These are phyloP conservation scores for Pseudopleuronectes americanus DNA, from an alignment of 2,797 vertebrate genomes.

Conservation along the genomic window DNA sequence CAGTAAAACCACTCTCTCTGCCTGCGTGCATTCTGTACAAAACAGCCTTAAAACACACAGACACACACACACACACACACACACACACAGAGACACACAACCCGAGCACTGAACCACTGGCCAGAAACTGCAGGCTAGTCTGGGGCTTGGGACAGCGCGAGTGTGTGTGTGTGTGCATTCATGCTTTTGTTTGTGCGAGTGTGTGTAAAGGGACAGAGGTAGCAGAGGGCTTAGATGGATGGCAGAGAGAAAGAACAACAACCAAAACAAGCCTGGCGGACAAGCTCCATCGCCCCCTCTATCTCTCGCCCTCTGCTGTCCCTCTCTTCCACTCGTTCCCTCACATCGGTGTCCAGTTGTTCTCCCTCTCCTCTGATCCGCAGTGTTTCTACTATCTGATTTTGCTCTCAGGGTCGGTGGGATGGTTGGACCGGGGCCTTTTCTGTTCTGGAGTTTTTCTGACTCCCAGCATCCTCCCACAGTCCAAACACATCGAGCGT, in stretches of 20 bases:
- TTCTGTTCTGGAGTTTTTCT: too few species aligned
- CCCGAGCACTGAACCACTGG: slow-evolving; percentile 59
- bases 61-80: slow-evolving; percentile 31
- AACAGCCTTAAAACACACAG: slow-evolving; percentile 82
- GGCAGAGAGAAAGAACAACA: slow-evolving; percentile 73
- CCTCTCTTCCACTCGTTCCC: slow-evolving; percentile 7
- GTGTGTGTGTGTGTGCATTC: slow-evolving; percentile 30
- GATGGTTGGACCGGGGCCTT: too few species aligned
- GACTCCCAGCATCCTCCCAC: too few species aligned
- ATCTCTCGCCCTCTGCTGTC: slow-evolving; percentile 44
- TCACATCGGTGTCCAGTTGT: neutral
- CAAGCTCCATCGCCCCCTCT: slow-evolving; percentile 75
- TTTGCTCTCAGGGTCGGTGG: neutral
- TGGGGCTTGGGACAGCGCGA: slow-evolving; percentile 63
- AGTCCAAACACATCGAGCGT: too few species aligned
- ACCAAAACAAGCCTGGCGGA: slow-evolving; percentile 76
- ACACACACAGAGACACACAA: slow-evolving; percentile 66
- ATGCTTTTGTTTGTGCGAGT: neutral
- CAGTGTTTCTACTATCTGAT: slow-evolving; percentile 45
- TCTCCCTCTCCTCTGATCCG: slow-evolving; percentile 19
- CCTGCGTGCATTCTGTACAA: slow-evolving; percentile 79
- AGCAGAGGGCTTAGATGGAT: slow-evolving; percentile 81
- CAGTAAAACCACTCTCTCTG: slow-evolving; percentile 80
- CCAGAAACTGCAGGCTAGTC: slow-evolving; percentile 71
- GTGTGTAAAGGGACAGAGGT: slow-evolving; percentile 68